These are phyloP conservation scores for Dichetophora obliterata DNA, from an alignment of 2,888 invertebrate genomes.

Conservation along the genomic window DNA sequence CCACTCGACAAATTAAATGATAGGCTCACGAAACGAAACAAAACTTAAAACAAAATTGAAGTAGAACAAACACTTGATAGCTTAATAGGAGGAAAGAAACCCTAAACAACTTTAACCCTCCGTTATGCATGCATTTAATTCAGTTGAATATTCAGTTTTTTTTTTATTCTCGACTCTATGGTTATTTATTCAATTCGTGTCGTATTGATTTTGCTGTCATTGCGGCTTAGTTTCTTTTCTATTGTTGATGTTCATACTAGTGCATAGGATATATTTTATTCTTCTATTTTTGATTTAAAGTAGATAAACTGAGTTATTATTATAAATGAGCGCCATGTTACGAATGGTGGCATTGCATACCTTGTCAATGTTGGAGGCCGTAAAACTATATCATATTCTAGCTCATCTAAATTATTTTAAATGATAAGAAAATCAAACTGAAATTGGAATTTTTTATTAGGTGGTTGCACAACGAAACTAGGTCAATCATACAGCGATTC, in stretches of 20 bases:
- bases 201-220: slow-evolving; percentile 34
- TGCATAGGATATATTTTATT: neutral
- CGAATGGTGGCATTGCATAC: neutral
- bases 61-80: neutral
- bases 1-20: neutral
- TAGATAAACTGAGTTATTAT: neutral
- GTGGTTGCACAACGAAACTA: neutral
- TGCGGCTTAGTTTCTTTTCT: neutral
- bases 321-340: neutral
- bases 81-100: neutral
- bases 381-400: neutral
- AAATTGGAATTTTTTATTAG: slow-evolving; percentile 2
- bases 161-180: neutral
- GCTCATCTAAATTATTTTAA: neutral
- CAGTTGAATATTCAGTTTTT: neutral
- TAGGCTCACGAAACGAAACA: neutral
- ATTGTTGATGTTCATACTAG: neutral
- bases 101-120: neutral
- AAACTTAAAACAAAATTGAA: neutral
- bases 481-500: neutral
- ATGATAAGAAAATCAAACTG: slow-evolving; percentile 13
- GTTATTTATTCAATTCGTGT: slow-evolving; percentile 15
- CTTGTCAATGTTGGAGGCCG: neutral
- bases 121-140: neutral
- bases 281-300: neutral